phyloP scores from a whole-genome alignment of 2,888 invertebrate genomes.

The Ophion obscuratus region DNA sequence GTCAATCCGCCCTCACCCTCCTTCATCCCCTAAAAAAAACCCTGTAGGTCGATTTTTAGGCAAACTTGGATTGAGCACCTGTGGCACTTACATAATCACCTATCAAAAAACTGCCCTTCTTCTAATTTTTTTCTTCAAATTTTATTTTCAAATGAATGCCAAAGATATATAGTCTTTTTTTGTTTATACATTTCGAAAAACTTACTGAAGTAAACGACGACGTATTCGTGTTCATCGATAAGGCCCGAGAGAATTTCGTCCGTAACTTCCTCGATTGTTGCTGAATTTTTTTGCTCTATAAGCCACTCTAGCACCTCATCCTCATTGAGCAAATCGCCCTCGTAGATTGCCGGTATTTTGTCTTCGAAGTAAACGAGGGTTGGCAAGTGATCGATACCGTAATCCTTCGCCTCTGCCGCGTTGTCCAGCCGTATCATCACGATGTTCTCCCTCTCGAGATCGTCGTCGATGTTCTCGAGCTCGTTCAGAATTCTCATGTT shows the following conservation, averaged over 20 bases:
- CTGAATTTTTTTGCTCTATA: constrained; percentile 93
- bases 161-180: background rate
- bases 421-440: constrained; percentile 96
- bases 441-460: constrained; percentile 94
- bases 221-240: constrained; percentile 96
- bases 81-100: no score
- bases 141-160: background rate
- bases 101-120: no score
- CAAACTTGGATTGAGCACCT: no score
- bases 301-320: constrained; percentile 96
- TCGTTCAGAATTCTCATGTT: constrained; percentile 94
- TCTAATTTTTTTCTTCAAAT: no score
- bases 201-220: constrained; percentile 95
- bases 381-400: constrained; percentile 94
- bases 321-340: constrained; percentile 96
- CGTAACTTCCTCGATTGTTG: constrained; percentile 97
- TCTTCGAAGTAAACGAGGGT: constrained; percentile 95
- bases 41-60: no score
- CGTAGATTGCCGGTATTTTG: constrained; percentile 95
- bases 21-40: no score
- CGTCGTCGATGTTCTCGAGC: constrained; percentile 96
- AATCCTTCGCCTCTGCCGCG: constrained; percentile 95
- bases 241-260: constrained; percentile 94
- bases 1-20: no score
- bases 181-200: background rate